Base-by-base conservation (phyloP, 1,140 invertebrate genomes). In the Rhizoglyphus robini region DNA sequence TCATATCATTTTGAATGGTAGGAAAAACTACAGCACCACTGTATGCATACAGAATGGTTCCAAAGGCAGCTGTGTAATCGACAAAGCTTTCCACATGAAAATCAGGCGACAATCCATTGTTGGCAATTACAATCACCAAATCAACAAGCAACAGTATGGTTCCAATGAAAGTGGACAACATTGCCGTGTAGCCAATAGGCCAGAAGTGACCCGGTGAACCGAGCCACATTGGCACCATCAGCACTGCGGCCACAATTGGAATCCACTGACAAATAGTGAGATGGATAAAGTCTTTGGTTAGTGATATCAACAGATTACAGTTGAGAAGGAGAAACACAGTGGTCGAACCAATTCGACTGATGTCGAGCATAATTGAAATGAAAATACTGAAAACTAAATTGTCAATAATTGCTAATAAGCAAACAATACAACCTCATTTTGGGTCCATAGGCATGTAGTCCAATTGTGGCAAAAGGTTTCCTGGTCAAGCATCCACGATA, bases 121-220 rank as follows among this genome's bases (percentile, higher is more conserved):
- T 36, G 49, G n/a, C 41, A 34, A 62, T 15, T 27, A 25, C 34
- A 27, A 67, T 31, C 13, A 63, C 34, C 8, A 59, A 23, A 29
- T 32, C 3, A 4, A 66, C 31, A 4, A 68, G 20, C 25, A 65
- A 30, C 57, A 88, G 75, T 0, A 78, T 70, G 0, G 76, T 73
- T 0, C 81, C 82, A 15, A 87, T 80, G 0, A 86, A 76, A 2
- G 86, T 71, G 67, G 85, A 57, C 13, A 29, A 27, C 15, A 30
- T 60, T 23, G 51, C 64, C 1, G 4, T 80, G 78, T 83, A 84
- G 36, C 76, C 73, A 3, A 62, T 58, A 8, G 68, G 58, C 84
- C 82, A 81, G 72, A 86, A 86, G 69, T 86, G 83, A 71, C 83
- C 84, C 1, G 86, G 86, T 4, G 83, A 82, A 32, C 84, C 84